phyloP scores from a whole-genome alignment of 2,113 vertebrate genomes.

The Pituophis catenifer region DNA sequence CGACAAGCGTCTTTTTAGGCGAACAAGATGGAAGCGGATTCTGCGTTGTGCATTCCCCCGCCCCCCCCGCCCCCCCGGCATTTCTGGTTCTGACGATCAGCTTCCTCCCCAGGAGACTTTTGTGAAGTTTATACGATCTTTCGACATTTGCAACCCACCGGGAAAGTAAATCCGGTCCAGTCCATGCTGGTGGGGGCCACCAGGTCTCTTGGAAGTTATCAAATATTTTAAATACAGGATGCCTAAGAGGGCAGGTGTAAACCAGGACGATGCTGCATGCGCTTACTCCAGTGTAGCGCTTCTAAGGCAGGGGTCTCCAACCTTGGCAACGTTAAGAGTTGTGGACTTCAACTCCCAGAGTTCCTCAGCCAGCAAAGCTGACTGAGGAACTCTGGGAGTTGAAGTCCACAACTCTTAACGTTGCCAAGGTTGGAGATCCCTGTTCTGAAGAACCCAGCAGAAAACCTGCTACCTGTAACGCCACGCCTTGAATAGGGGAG shows the following conservation, averaged over 20 bases:
- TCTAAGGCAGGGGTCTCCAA: background rate
- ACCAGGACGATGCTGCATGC: background rate
- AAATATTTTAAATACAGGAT: background rate
- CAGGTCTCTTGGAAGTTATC: background rate
- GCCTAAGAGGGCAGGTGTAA: background rate
- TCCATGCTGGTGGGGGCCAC: background rate
- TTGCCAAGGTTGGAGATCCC: too few relatives aligned
- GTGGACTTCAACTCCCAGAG: too few relatives aligned
- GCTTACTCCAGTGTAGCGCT: background rate
- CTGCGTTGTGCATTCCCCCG: rapidly evolving
- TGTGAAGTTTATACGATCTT: background rate
- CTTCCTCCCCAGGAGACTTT: background rate
- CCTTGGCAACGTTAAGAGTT: too few relatives aligned
- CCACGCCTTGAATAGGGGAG: background rate
- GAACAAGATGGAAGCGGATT: background rate
- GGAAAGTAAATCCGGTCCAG: background rate
- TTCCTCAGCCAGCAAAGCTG: too few relatives aligned
- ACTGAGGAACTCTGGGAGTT: too few relatives aligned
- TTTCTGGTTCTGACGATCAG: background rate
- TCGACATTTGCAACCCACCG: background rate
- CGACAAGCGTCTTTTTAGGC: rapidly evolving
- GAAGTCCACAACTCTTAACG: too few relatives aligned
- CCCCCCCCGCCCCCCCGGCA: background rate
- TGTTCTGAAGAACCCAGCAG: background rate
- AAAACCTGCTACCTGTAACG: background rate